A percentile compares a stretch with the other conserved stretches of the same genome.
These are phyloP conservation scores for Thomomys bottae DNA, from an alignment of 2,113 vertebrate genomes.

Conservation along the genomic window DNA sequence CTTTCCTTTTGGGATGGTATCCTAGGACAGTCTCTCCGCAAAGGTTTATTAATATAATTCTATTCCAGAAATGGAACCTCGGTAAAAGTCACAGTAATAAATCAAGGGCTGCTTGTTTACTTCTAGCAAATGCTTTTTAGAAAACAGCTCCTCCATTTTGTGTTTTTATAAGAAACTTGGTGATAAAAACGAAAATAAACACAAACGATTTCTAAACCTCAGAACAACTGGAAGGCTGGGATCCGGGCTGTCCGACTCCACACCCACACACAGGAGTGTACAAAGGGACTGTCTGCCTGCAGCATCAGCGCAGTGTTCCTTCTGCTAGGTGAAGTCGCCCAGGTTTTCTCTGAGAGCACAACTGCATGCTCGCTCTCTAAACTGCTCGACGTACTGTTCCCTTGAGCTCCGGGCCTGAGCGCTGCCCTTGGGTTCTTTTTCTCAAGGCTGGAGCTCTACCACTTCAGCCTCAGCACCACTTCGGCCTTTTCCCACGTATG, in stretches of 20 bases:
- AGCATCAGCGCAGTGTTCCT: neutral
- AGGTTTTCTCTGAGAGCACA: constrained; percentile 29
- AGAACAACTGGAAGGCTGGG: constrained; percentile 29
- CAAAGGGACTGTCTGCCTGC: neutral
- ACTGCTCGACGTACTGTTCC: neutral
- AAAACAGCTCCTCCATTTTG: constrained; percentile 53
- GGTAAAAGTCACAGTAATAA: constrained; percentile 42
- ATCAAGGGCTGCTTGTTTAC: constrained; percentile 42
- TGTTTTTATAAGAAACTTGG: constrained; percentile 36
- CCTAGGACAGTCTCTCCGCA: neutral
- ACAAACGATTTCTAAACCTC: constrained; percentile 36
- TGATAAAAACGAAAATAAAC: constrained; percentile 54
- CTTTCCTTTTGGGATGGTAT: neutral
- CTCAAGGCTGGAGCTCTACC: no score
- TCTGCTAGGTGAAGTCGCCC: constrained; percentile 18
- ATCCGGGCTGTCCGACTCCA: neutral
- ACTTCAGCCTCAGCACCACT: no score
- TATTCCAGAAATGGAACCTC: constrained; percentile 40
- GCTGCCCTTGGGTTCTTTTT: no score
- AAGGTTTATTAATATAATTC: neutral
- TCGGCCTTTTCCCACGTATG: no score
- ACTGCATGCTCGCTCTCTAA: neutral
- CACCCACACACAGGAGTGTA: neutral
- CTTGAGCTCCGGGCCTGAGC: no score
- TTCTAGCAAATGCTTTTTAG: constrained; percentile 45